Evolutionary conservation across 53 echinoderm and acorn worm genomes (phyloP), one percentile per base, ranked within the genome.

Genomic region (Echinarachnius parma): DNA sequence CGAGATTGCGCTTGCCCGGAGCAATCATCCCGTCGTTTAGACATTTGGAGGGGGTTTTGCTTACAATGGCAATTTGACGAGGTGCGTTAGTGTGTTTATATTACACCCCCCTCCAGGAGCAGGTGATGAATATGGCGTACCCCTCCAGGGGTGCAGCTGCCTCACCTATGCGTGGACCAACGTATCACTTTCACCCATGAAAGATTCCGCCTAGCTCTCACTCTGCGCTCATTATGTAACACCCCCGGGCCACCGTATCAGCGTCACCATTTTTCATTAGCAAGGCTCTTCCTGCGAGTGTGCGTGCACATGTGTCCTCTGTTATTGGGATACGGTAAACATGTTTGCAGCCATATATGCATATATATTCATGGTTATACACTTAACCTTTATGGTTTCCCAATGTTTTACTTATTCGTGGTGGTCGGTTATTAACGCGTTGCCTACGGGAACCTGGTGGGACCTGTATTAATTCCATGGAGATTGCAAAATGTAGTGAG

Each of bases 1-100:
- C n/a, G n/a, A n/a, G n/a, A n/a, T n/a, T n/a, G n/a, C n/a, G n/a
- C n/a, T n/a, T n/a, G n/a, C n/a, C n/a, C n/a, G n/a, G n/a, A n/a
- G n/a, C n/a, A n/a, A n/a, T n/a, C n/a, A n/a, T n/a, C n/a, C n/a
- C n/a, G n/a, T n/a, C n/a, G n/a, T n/a, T n/a, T n/a, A n/a, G n/a
- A n/a, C n/a, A n/a, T n/a, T n/a, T n/a, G n/a, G n/a, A n/a, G n/a
- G 31, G 33, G 59, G 59, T 34, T 62, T 62, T 25, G 4, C 37
- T 62, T 47, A 47, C 69, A 53, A 69, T 69, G 69, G 69, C 50
- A 69, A 69, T 69, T 69, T 69, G 69, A 69, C 69, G 50, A 32
- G 26, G 31, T 14, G 2, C 0, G 64, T 47, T 25, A 46, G 65
- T 53, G 53, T 34, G 69, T 53, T 31, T 53, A 53, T 53, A 49